Conservation (phyloP, 2,113 vertebrate species). For the Xiphophorus maculatus region DNA sequence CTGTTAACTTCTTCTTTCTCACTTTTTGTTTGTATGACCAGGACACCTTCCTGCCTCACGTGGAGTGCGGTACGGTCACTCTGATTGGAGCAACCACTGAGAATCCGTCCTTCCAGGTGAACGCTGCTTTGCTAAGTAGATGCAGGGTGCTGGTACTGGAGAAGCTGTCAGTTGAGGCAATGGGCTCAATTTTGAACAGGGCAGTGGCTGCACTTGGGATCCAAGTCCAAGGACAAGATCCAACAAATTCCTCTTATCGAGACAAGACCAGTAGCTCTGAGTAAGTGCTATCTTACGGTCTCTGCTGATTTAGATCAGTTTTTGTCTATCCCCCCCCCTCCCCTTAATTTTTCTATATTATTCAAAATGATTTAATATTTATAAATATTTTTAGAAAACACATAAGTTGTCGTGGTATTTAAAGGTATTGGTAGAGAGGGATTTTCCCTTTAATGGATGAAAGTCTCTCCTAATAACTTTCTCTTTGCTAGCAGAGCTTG, state of each 20-base stretch:
- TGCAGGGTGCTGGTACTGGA: conserved; percentile 95
- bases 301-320: neutral
- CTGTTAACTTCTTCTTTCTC: neutral
- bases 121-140: conserved; percentile 91
- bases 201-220: conserved; percentile 87
- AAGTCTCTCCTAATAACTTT: too few species aligned
- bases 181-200: conserved; percentile 88
- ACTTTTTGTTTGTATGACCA: conserved; percentile 50
- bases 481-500: too few species aligned
- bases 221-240: conserved; percentile 71
- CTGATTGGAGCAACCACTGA: conserved; percentile 97
- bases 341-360: neutral
- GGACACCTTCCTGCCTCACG: conserved; percentile 96
- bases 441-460: too few species aligned
- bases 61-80: conserved; percentile 94
- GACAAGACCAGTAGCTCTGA: conserved; percentile 66
- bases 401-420: too few species aligned
- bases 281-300: conserved; percentile 79
- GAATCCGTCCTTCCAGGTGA: conserved; percentile 98
- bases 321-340: neutral
- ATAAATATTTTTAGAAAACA: too few species aligned
- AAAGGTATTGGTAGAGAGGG: too few species aligned
- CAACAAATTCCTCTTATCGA: conserved; percentile 64
- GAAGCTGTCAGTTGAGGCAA: conserved; percentile 88
- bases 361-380: neutral